These are phyloP conservation scores for Augochlorella aurata DNA, from an alignment of 2,888 invertebrate genomes.

Conservation along the genomic window DNA sequence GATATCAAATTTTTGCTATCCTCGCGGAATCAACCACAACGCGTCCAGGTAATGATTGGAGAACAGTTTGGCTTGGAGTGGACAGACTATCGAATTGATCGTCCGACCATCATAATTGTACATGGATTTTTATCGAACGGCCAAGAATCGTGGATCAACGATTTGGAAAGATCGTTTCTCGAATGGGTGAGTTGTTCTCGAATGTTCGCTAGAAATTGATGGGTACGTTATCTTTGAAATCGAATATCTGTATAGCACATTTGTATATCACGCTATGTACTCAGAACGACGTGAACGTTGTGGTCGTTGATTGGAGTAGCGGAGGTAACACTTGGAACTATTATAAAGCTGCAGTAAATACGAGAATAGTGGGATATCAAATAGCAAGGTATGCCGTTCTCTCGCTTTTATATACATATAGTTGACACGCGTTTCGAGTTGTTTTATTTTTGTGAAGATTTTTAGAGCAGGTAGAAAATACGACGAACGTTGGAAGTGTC, in stretches of 20 bases:
- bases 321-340: constrained; percentile 86
- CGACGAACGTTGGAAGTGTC: constrained; percentile 79
- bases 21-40: constrained; percentile 80
- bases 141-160: constrained; percentile 84
- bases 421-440: not conserved
- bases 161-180: constrained; percentile 85
- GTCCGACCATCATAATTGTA: constrained; percentile 85
- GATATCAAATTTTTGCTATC: constrained; percentile 83
- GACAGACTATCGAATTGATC: constrained; percentile 84
- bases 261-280: not conserved
- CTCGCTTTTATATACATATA: not conserved
- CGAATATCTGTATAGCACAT: not conserved
- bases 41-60: constrained; percentile 81
- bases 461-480: constrained; percentile 81
- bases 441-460: constrained; percentile 77
- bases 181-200: constrained; percentile 81
- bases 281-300: constrained; percentile 85
- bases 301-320: constrained; percentile 86
- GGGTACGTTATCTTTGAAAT: not conserved
- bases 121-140: constrained; percentile 87
- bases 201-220: not conserved
- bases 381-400: constrained; percentile 80
- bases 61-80: constrained; percentile 84
- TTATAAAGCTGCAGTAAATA: constrained; percentile 85
- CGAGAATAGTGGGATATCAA: constrained; percentile 84